Evolutionary conservation across 2,113 vertebrate genomes (phyloP).

Genomic region (Rhagologus leucostigma): DNA sequence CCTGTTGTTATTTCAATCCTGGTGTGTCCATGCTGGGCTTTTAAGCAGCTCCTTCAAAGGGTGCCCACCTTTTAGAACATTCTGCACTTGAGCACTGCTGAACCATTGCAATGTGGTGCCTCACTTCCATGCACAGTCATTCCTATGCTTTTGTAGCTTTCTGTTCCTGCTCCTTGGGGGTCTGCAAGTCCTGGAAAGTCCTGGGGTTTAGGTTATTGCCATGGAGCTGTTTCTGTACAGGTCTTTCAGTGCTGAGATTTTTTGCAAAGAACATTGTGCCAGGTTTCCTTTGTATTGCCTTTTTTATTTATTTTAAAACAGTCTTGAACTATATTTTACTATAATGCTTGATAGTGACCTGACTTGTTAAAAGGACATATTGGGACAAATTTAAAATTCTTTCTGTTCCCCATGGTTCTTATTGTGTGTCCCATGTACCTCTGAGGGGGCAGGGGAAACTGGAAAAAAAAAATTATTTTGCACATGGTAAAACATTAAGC

Average conservation of each 20-base stretch:
- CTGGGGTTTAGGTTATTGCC: not conserved
- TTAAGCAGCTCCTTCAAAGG: not conserved
- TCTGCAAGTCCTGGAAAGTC: not conserved
- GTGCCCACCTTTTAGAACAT: not conserved
- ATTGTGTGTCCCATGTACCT: not conserved
- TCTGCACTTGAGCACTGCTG: not conserved
- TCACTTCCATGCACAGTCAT: not conserved
- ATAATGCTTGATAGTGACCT: not conserved
- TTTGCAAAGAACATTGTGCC: not conserved
- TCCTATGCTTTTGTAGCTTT: not conserved
- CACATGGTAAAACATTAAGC: not conserved
- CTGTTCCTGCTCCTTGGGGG: not conserved
- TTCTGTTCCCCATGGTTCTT: not conserved
- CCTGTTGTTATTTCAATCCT: not conserved
- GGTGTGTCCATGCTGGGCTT: not conserved
- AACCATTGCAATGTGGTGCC: not conserved
- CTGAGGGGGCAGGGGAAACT: not conserved
- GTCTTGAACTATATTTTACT: slow-evolving; percentile 22
- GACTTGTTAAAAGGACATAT: not conserved
- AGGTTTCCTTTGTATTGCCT: not conserved
- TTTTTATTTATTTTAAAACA: not conserved
- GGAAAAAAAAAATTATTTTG: not conserved
- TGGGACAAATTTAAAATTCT: not conserved
- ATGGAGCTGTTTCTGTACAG: not conserved
- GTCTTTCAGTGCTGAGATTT: not conserved